A percentile compares a stretch with the other conserved stretches of the same genome.
These are phyloP conservation scores for Mizuhopecten yessoensis DNA, from an alignment of 1,140 invertebrate genomes.

Conservation along the genomic window DNA sequence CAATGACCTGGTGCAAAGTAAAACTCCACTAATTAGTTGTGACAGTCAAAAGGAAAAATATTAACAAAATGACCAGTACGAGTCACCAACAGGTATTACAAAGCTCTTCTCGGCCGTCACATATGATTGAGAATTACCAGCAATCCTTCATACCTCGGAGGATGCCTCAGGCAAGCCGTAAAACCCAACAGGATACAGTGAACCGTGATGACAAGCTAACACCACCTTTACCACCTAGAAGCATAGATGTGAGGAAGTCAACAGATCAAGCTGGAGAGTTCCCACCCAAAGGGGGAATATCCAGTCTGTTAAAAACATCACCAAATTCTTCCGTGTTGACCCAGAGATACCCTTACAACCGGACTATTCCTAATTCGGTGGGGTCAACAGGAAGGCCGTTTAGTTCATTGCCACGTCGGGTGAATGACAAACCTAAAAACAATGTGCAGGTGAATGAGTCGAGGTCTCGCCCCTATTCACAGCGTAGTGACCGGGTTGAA, in stretches of 20 bases:
- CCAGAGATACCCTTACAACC: background rate
- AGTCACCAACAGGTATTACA: background rate
- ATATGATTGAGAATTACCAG: constrained; percentile 32
- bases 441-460: constrained; percentile 15
- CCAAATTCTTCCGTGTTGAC: background rate
- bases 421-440: constrained; percentile 18
- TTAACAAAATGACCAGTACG: background rate
- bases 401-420: background rate
- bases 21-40: background rate
- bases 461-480: background rate
- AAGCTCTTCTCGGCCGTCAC: constrained; percentile 24
- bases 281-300: constrained; percentile 31
- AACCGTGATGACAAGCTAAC: constrained; percentile 48
- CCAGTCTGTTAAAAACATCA: background rate
- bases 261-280: constrained; percentile 18
- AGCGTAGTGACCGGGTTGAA: background rate
- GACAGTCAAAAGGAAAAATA: background rate
- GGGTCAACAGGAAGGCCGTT: background rate
- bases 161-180: background rate
- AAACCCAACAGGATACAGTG: background rate
- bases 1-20: background rate
- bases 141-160: constrained; percentile 14
- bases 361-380: background rate
- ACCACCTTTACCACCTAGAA: constrained; percentile 54
- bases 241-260: background rate